Conservation (phyloP, 1,140 invertebrate species). For the Drosophila azteca region DNA sequence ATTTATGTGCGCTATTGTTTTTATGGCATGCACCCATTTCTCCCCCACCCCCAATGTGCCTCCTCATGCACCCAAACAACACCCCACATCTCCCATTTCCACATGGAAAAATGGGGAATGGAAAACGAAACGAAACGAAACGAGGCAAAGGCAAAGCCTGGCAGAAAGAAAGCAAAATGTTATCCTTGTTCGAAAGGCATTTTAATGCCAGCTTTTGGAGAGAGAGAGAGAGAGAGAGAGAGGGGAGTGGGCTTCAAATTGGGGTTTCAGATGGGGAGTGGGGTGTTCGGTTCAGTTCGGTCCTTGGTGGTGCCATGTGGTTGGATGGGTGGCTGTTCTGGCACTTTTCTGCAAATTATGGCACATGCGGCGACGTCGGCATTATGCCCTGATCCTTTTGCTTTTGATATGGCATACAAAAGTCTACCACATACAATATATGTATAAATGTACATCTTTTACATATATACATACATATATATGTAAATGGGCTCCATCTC, state of each 20-base stretch:
- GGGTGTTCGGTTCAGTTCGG: background rate
- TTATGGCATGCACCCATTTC: slow-evolving; percentile 83
- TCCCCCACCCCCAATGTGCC: slow-evolving; percentile 37
- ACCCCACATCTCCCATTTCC: slow-evolving; percentile 24
- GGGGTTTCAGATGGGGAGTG: slow-evolving; percentile 9
- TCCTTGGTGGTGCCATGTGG: slow-evolving; percentile 20
- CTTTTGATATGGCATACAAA: slow-evolving; percentile 40
- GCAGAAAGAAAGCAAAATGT: slow-evolving; percentile 56
- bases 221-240: slow-evolving; percentile 10
- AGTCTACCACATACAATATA: background rate
- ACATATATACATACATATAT: background rate
- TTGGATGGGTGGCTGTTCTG: slow-evolving; percentile 48
- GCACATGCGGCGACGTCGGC: slow-evolving; percentile 68
- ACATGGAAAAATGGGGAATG: too few species aligned
- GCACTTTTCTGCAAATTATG: slow-evolving; percentile 78
- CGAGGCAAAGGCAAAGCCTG: slow-evolving; percentile 37
- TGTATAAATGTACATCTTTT: background rate
- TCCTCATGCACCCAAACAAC: slow-evolving; percentile 39
- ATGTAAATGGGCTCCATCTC: slow-evolving; percentile 23
- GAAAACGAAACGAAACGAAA: too few species aligned
- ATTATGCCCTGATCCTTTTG: slow-evolving; percentile 74
- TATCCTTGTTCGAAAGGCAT: slow-evolving; percentile 69
- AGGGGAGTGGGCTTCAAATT: slow-evolving; percentile 3
- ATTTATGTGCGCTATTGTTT: slow-evolving; percentile 83
- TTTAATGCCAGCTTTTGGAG: slow-evolving; percentile 38